phyloP scores from a whole-genome alignment of 2,888 invertebrate genomes.

The Chloroclysta siterata region DNA sequence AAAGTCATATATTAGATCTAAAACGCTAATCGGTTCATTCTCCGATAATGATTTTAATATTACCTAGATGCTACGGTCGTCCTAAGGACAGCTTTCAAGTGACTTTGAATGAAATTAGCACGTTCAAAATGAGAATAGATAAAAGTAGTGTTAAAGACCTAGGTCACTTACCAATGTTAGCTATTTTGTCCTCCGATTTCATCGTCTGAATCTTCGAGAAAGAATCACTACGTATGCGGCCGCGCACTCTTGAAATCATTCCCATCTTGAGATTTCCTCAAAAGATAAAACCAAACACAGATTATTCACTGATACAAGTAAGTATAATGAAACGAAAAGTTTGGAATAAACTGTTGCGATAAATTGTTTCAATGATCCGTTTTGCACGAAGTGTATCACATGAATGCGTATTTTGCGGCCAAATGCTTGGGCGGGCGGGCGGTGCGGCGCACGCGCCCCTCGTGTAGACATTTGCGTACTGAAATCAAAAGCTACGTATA shows the following conservation, averaged over 20 bases:
- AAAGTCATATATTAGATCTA: background rate
- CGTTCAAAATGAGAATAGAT: background rate
- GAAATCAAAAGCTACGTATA: slow-evolving; percentile 29
- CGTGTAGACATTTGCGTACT: slow-evolving; percentile 47
- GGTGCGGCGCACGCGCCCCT: slow-evolving; percentile 50
- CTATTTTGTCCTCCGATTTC: slow-evolving; percentile 88
- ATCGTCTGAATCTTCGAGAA: slow-evolving; percentile 86
- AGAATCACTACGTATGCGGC: slow-evolving; percentile 87
- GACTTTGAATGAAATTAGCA: background rate
- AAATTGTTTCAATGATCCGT: slow-evolving; percentile 49
- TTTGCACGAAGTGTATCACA: slow-evolving; percentile 60
- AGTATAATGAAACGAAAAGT: slow-evolving; percentile 23
- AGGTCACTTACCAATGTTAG: slow-evolving; percentile 86
- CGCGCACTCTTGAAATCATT: slow-evolving; percentile 89
- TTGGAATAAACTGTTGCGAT: slow-evolving; percentile 33
- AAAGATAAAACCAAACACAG: slow-evolving; percentile 31
- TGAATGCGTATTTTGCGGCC: slow-evolving; percentile 72
- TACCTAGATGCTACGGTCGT: background rate
- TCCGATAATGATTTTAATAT: background rate
- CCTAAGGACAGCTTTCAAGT: background rate
- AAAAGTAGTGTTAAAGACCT: background rate
- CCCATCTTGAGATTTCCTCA: slow-evolving; percentile 78
- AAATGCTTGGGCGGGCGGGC: slow-evolving; percentile 58
- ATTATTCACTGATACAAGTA: slow-evolving; percentile 21
- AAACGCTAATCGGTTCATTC: background rate